Evolutionary conservation across 2,888 invertebrate genomes (phyloP).

Genomic region (Cryptus viduatorius): DNA sequence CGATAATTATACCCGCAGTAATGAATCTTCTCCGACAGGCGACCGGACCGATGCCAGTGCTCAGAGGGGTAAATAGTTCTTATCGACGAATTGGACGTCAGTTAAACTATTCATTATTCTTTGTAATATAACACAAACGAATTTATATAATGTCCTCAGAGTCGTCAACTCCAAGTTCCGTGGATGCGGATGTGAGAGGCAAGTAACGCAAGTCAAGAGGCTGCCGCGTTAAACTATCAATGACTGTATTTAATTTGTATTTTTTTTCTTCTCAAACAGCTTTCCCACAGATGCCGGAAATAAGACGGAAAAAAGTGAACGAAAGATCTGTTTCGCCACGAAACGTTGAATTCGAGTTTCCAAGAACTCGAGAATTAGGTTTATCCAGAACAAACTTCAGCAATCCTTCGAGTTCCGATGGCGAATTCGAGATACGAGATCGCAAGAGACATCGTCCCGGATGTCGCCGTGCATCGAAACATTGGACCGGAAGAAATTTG

Average conservation of each 20-base stretch:
- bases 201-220: conserved; percentile 49
- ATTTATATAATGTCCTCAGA: conserved; percentile 51
- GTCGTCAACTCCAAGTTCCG: conserved; percentile 59
- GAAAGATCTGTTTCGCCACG: conserved; percentile 9
- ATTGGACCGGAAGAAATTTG: not conserved
- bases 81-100: not conserved
- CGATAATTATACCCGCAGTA: conserved; percentile 74
- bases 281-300: not conserved
- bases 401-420: conserved; percentile 35
- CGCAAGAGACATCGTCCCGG: not conserved
- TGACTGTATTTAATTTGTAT: too few relatives aligned
- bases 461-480: conserved; percentile 22
- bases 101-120: not conserved
- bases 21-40: conserved; percentile 75
- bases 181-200: conserved; percentile 62
- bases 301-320: not conserved
- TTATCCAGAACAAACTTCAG: not conserved
- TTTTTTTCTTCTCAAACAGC: not conserved
- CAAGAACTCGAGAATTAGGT: not conserved
- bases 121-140: not conserved
- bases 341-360: conserved; percentile 1
- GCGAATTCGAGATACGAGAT: conserved; percentile 2
- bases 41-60: conserved; percentile 74
- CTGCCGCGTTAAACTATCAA: too few relatives aligned
- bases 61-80: conserved; percentile 73